These are phyloP conservation scores for Encarsia formosa DNA, from an alignment of 2,888 invertebrate genomes.

Conservation along the genomic window DNA sequence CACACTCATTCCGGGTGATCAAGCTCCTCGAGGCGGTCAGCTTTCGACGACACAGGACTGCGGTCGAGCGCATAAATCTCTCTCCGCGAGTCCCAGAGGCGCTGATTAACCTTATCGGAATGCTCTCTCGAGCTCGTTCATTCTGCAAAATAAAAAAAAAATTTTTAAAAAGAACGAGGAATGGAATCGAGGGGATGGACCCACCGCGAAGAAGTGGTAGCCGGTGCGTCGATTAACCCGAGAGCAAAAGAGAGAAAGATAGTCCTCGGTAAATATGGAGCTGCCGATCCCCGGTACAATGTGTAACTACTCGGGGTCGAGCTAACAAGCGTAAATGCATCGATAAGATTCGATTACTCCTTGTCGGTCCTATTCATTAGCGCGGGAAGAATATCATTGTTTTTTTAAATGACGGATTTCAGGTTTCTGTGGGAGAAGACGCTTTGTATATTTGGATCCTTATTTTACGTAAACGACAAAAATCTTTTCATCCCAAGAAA, in stretches of 20 bases:
- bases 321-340: constrained; percentile 19
- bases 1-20: too few species aligned
- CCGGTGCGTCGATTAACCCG: constrained; percentile 23
- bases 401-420: constrained; percentile 3
- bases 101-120: constrained; percentile 30
- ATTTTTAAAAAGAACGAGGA: not conserved
- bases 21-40: not conserved
- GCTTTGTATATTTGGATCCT: too few species aligned
- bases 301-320: constrained; percentile 10
- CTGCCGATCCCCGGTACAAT: not conserved
- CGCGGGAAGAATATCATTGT: constrained; percentile 8
- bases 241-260: constrained; percentile 1
- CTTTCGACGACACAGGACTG: not conserved
- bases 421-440: too few species aligned
- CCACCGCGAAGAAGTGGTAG: constrained; percentile 27
- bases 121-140: constrained; percentile 20
- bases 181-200: constrained; percentile 8
- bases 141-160: constrained; percentile 3
- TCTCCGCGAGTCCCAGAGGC: constrained; percentile 18
- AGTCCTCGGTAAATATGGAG: constrained; percentile 5
- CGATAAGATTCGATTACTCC: constrained; percentile 11
- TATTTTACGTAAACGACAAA: too few species aligned
- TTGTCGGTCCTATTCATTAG: constrained; percentile 14
- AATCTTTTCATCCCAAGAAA: too few species aligned
- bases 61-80: constrained; percentile 24